Percentiles rank a stretch among this genome's conserved stretches.
These are phyloP conservation scores for Dasyurus viverrinus DNA, from an alignment of 2,113 vertebrate genomes.

Conservation along the genomic window DNA sequence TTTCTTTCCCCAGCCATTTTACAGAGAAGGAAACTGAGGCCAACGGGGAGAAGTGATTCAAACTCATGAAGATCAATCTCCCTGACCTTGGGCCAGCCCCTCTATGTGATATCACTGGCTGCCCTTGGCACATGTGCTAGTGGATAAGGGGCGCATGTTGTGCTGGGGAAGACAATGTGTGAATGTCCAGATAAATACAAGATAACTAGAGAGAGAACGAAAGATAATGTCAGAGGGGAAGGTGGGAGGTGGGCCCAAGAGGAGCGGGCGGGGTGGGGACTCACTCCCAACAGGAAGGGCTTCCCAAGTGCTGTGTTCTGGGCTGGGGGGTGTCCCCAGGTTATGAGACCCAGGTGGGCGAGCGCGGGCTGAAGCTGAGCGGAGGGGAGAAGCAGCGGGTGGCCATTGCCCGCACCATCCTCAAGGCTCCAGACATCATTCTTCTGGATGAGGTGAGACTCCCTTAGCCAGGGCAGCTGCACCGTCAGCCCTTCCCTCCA, in stretches of 20 bases:
- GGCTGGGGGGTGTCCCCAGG: conserved; percentile 81
- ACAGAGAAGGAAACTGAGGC: background rate
- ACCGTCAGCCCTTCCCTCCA: background rate
- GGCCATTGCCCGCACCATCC: conserved; percentile 95
- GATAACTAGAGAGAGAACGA: background rate
- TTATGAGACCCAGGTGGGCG: conserved; percentile 95
- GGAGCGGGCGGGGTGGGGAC: too few relatives aligned
- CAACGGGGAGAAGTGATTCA: background rate
- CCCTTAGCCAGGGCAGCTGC: background rate
- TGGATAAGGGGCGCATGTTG: background rate
- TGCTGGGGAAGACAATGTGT: background rate
- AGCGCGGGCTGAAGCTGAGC: conserved; percentile 96
- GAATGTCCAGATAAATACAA: background rate
- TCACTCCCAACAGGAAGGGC: background rate
- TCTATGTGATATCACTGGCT: background rate
- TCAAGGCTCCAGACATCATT: conserved; percentile 94
- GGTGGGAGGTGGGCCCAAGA: background rate
- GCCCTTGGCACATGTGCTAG: background rate
- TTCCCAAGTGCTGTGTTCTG: background rate
- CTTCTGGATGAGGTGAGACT: conserved; percentile 93
- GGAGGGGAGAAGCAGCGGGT: conserved; percentile 98
- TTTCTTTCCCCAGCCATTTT: background rate
- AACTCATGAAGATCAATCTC: background rate
- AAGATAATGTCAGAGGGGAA: background rate
- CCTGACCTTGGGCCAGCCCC: background rate